These are phyloP conservation scores for Dryobates pubescens DNA, from an alignment of 2,797 vertebrate genomes.

Conservation along the genomic window DNA sequence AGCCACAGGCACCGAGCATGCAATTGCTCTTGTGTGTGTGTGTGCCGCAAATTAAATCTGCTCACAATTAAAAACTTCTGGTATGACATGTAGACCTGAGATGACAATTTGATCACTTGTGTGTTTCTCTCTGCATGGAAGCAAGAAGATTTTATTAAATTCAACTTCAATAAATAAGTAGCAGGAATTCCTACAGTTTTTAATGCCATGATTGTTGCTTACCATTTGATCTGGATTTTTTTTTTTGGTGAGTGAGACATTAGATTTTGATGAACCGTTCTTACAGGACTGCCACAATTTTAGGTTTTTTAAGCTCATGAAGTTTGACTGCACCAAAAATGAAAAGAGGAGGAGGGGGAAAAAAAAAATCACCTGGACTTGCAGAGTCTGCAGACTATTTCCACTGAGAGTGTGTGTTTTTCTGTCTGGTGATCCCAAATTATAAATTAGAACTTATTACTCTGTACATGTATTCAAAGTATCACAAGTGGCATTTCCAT, in stretches of 20 bases:
- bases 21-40: neutral
- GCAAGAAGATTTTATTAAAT: neutral
- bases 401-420: neutral
- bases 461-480: neutral
- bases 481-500: neutral
- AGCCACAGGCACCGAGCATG: neutral
- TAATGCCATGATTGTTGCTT: slow-evolving; percentile 67
- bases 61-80: neutral
- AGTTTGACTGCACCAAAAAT: neutral
- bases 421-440: neutral
- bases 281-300: neutral
- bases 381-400: neutral
- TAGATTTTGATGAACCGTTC: neutral
- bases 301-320: neutral
- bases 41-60: neutral
- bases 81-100: neutral
- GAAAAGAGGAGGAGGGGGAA: accelerated
- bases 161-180: slow-evolving; percentile 62
- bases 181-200: slow-evolving; percentile 39
- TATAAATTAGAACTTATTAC: slow-evolving; percentile 1
- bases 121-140: neutral
- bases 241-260: slow-evolving; percentile 25
- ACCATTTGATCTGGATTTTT: neutral
- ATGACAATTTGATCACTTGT: neutral
- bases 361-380: neutral